Base-by-base conservation (phyloP, 2,113 vertebrate species). In the Pangasianodon gigas region DNA sequence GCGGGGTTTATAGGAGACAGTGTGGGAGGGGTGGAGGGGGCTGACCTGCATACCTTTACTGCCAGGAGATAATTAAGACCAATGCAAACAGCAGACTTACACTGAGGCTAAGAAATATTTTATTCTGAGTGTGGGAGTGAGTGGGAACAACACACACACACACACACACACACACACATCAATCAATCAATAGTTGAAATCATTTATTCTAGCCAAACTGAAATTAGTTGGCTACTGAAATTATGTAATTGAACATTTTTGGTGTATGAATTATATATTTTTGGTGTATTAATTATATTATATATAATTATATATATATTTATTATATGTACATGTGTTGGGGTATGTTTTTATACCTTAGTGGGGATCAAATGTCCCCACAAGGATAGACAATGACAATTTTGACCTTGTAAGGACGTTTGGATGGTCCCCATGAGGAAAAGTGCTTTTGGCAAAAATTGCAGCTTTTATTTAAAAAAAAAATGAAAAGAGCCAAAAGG, bases 21-120 rank as follows among this genome's bases (percentile, higher is more conserved):
- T 91, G 92, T 92, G 92, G 94, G 95, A 85, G 90, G 92, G 91
- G 92, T 94, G 93, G 95, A 88, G 90, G 90, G 91, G 93, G 95
- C 29, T 7, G 48, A 41, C 24, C 92, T 83, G 86, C 93, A 96
- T 96, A 96, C 96, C 95, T 95, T 92, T 91, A 94, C 94, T 44
- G 24, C 89, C 51, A 90, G 29, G 48, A 86, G 60, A 81, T 69
- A n/a, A 71, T 86, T 58, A 29, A n/a, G 71, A 26, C 10, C 56
- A 46, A 84, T 46, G 41, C 82, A 84, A 44, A 62, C 74, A 56
- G 32, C 46, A 71, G 85, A 41, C 37, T 67, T 62, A 85, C 83
- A 65, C 85, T 83, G 52, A 58, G 18, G 52, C 52, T 83, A 24
- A 18, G 1, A 83, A 83, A 56, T 37, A 56, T 37, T 56, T 81